phyloP scores from a whole-genome alignment of 2,888 invertebrate species.

The Leucophenga montana region DNA sequence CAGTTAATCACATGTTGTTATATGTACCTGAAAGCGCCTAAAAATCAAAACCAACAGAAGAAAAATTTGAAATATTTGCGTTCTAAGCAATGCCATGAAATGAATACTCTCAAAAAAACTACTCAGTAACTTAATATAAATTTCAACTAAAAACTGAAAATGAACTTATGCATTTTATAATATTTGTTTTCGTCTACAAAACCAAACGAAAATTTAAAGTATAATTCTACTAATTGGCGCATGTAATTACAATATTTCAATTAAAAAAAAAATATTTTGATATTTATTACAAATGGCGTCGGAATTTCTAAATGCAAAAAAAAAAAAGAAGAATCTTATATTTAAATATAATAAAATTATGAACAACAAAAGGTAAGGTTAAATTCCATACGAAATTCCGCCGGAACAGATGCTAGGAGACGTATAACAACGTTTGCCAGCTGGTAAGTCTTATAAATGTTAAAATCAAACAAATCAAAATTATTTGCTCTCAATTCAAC shows the following conservation, averaged over 20 bases:
- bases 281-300: constrained; percentile 11
- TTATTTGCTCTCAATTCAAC: constrained; percentile 52
- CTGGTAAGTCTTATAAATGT: constrained; percentile 71
- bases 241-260: not conserved
- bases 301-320: constrained; percentile 41
- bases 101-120: not conserved
- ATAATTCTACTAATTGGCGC: constrained; percentile 25
- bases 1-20: constrained; percentile 57
- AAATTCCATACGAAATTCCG: constrained; percentile 61
- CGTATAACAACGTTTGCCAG: constrained; percentile 70
- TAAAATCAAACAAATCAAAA: constrained; percentile 45
- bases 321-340: constrained; percentile 36
- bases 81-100: not conserved
- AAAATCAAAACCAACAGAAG: not conserved
- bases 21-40: constrained; percentile 36
- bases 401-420: constrained; percentile 63
- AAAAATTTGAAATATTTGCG: not conserved
- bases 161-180: not conserved
- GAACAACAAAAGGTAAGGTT: constrained; percentile 69
- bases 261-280: constrained; percentile 5
- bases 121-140: too few relatives aligned
- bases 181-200: not conserved
- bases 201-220: not conserved
- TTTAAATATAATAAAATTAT: constrained; percentile 25
- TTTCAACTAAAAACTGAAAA: too few relatives aligned